Conservation (phyloP, 2,113 vertebrate species). For the Phalacrocorax carbo region DNA sequence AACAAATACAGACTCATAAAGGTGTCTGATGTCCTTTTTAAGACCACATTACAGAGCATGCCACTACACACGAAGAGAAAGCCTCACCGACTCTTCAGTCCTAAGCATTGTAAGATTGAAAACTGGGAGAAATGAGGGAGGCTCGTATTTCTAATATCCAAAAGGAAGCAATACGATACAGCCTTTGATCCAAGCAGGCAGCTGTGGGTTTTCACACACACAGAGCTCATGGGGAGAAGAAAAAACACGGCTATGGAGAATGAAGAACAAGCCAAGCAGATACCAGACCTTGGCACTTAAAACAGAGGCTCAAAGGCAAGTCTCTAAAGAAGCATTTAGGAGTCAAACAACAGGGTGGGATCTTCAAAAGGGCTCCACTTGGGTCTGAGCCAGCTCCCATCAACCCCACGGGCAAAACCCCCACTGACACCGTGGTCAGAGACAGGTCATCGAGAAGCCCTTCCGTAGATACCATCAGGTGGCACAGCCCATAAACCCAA, state of each 20-base stretch:
- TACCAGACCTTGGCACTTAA: not conserved
- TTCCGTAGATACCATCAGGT: not conserved
- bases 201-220: not conserved
- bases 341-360: not conserved
- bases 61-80: not conserved
- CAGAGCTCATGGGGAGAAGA: not conserved
- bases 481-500: not conserved
- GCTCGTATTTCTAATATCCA: not conserved
- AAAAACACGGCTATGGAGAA: not conserved
- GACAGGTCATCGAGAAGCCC: not conserved
- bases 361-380: not conserved
- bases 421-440: not conserved
- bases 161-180: not conserved
- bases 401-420: rapidly evolving
- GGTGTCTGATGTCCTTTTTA: not conserved
- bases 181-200: not conserved
- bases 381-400: not conserved
- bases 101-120: not conserved
- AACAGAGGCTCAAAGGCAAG: not conserved
- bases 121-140: not conserved
- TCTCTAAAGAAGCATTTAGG: not conserved
- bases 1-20: not conserved
- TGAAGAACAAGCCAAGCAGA: not conserved
- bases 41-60: not conserved
- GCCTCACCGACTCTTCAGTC: not conserved